These are phyloP conservation scores for Vulpes vulpes DNA, from an alignment of 2,113 vertebrate species.

Conservation along the genomic window DNA sequence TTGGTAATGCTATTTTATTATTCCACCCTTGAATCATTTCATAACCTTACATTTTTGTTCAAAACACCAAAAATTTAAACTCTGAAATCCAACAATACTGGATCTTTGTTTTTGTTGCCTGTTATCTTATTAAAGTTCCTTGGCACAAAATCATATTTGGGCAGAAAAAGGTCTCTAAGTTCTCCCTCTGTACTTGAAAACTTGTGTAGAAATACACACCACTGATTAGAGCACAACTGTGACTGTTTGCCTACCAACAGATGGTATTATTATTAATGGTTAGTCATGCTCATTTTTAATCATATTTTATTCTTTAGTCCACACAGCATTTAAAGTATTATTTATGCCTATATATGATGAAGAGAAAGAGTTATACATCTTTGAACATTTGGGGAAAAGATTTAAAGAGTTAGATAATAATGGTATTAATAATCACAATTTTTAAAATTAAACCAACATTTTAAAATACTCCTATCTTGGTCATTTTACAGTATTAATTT, in stretches of 20 bases:
- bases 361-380: neutral
- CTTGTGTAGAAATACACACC: neutral
- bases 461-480: neutral
- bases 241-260: neutral
- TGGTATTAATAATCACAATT: neutral
- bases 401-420: neutral
- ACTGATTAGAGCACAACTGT: neutral
- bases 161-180: neutral
- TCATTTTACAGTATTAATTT: constrained; percentile 4
- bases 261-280: neutral
- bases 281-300: neutral
- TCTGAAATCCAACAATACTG: neutral
- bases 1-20: neutral
- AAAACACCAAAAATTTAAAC: neutral
- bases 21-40: neutral
- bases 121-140: neutral
- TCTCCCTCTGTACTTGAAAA: neutral
- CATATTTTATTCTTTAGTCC: neutral
- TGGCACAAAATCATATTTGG: constrained; percentile 7
- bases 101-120: neutral
- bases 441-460: neutral
- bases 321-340: neutral
- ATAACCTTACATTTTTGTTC: neutral
- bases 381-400: constrained; percentile 28
- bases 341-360: neutral